phyloP scores from a whole-genome alignment of 2,888 invertebrate species.

The Acanthoscelides obtectus region DNA sequence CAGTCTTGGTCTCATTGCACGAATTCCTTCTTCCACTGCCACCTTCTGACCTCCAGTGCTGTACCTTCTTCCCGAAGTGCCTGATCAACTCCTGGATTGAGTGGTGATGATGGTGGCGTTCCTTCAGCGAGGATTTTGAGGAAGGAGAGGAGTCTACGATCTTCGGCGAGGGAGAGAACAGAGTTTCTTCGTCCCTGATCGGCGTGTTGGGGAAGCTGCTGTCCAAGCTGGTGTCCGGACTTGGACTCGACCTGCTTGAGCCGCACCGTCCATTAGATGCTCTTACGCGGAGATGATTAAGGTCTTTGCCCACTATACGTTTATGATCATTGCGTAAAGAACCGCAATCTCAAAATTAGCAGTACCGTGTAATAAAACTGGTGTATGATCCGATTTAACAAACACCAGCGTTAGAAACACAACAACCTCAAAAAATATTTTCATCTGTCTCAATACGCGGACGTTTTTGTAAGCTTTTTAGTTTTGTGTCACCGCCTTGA shows the following conservation, averaged over 20 bases:
- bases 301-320: too few species aligned
- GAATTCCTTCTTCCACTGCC: slow-evolving; percentile 36
- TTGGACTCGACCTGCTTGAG: background rate
- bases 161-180: slow-evolving; percentile 5
- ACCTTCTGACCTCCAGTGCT: slow-evolving; percentile 60
- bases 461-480: too few species aligned
- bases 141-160: slow-evolving; percentile 6
- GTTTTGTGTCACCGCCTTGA: too few species aligned
- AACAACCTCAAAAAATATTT: too few species aligned
- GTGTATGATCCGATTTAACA: too few species aligned
- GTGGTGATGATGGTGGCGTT: slow-evolving; percentile 50
- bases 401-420: too few species aligned
- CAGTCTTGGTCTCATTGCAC: slow-evolving; percentile 52
- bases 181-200: slow-evolving; percentile 28
- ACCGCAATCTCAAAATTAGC: too few species aligned
- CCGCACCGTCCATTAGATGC: background rate
- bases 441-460: too few species aligned
- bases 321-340: too few species aligned
- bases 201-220: slow-evolving; percentile 38
- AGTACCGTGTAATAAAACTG: too few species aligned
- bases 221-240: slow-evolving; percentile 17
- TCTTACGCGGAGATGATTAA: background rate
- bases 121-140: background rate
- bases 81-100: slow-evolving; percentile 74
- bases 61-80: slow-evolving; percentile 70